Evolutionary conservation across 2,888 invertebrate genomes (phyloP).

Genomic region (Acholoe squamosa): DNA sequence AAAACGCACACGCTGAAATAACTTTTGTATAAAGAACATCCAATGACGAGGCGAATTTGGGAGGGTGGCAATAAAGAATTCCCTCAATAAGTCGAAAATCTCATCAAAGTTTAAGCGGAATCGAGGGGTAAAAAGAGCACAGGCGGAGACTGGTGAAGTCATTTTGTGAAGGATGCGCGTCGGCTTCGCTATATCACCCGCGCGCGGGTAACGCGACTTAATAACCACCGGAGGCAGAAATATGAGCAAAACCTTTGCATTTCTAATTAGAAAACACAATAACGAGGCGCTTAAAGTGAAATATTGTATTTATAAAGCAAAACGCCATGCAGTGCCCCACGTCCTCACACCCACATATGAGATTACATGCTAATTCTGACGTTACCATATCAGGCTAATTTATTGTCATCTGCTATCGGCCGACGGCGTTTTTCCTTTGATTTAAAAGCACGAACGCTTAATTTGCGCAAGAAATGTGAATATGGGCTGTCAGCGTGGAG

Average conservation of each 20-base stretch:
- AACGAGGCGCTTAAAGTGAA: constrained; percentile 21
- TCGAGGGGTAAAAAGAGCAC: too few relatives aligned
- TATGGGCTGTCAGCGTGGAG: constrained; percentile 4
- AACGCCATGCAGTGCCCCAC: not conserved
- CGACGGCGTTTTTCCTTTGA: not conserved
- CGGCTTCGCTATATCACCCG: constrained; percentile 1
- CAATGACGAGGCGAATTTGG: not conserved
- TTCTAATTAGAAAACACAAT: constrained; percentile 54
- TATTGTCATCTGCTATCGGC: constrained; percentile 11
- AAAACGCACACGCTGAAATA: not conserved
- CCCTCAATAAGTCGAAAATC: not conserved
- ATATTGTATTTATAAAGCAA: constrained; percentile 47
- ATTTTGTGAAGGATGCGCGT: constrained; percentile 20
- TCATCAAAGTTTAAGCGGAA: not conserved
- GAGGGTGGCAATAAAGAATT: constrained; percentile 20
- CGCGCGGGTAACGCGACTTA: not conserved
- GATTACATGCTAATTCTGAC: constrained; percentile 31
- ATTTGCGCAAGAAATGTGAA: constrained; percentile 46
- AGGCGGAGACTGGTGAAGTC: not conserved
- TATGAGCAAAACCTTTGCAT: constrained; percentile 36
- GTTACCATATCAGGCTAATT: not conserved
- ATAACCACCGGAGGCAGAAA: not conserved
- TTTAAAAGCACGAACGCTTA: constrained; percentile 37
- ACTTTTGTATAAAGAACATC: not conserved
- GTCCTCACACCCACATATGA: not conserved